phyloP scores from a whole-genome alignment of 2,888 invertebrate genomes.

The Pandemis cinnamomeana region DNA sequence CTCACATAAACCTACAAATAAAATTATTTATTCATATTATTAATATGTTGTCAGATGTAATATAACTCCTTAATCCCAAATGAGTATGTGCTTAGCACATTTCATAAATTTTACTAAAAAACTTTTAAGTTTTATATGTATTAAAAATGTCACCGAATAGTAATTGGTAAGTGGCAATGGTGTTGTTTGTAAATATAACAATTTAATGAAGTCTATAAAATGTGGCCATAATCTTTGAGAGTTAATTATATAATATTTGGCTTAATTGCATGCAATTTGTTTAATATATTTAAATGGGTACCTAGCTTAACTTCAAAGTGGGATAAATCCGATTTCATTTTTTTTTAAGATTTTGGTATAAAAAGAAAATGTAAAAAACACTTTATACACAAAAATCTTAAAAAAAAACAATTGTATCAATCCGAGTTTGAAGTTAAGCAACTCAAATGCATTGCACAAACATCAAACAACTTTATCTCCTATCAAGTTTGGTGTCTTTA shows the following conservation, averaged over 20 bases:
- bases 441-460: background rate
- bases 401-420: too few species aligned
- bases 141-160: background rate
- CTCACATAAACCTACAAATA: background rate
- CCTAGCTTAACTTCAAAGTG: too few species aligned
- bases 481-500: too few species aligned
- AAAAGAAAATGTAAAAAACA: too few species aligned
- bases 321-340: too few species aligned
- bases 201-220: background rate
- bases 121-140: background rate
- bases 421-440: too few species aligned
- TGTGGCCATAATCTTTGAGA: slow-evolving; percentile 26
- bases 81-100: background rate
- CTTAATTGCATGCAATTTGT: background rate
- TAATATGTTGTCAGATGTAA: background rate
- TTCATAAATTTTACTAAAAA: background rate
- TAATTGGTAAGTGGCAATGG: too few species aligned
- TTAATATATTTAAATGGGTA: too few species aligned
- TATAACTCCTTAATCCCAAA: background rate
- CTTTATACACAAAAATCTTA: too few species aligned
- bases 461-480: background rate
- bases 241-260: background rate
- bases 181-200: background rate
- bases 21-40: background rate
- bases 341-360: too few species aligned